phyloP scores from a whole-genome alignment of 2,797 vertebrate species.

The Tenualosa thibaudeaui region DNA sequence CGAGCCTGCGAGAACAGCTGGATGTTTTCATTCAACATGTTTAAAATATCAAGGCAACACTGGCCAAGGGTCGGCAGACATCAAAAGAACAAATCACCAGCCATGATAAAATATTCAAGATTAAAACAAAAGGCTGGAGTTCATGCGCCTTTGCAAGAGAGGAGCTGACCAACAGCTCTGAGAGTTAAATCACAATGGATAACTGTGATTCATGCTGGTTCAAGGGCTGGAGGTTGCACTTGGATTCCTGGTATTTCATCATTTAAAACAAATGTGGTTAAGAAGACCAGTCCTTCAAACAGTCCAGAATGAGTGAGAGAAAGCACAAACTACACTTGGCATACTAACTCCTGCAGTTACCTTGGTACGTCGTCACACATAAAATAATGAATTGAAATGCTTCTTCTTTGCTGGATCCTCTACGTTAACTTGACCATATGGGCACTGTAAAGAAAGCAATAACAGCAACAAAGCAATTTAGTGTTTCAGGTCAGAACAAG shows the following conservation, averaged over 20 bases:
- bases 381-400: constrained; percentile 15
- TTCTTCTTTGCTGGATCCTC: constrained; percentile 83
- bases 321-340: not conserved
- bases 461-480: constrained; percentile 21
- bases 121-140: constrained; percentile 35
- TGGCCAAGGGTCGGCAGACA: not conserved
- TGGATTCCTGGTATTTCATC: constrained; percentile 75
- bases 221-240: constrained; percentile 70
- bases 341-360: constrained; percentile 9
- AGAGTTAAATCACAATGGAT: constrained; percentile 66
- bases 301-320: constrained; percentile 66
- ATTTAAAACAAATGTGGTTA: constrained; percentile 67
- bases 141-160: constrained; percentile 45
- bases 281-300: constrained; percentile 61
- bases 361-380: not conserved
- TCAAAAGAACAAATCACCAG: constrained; percentile 21
- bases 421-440: constrained; percentile 82
- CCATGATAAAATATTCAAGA: constrained; percentile 41
- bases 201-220: constrained; percentile 66
- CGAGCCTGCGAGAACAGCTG: not conserved
- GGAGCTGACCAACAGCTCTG: constrained; percentile 42
- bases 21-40: constrained; percentile 1
- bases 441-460: constrained; percentile 78
- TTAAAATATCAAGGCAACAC: not conserved
- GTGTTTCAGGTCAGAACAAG: constrained; percentile 26